These are phyloP conservation scores for Zaprionus davidi DNA, from an alignment of 1,140 invertebrate genomes.

Conservation along the genomic window DNA sequence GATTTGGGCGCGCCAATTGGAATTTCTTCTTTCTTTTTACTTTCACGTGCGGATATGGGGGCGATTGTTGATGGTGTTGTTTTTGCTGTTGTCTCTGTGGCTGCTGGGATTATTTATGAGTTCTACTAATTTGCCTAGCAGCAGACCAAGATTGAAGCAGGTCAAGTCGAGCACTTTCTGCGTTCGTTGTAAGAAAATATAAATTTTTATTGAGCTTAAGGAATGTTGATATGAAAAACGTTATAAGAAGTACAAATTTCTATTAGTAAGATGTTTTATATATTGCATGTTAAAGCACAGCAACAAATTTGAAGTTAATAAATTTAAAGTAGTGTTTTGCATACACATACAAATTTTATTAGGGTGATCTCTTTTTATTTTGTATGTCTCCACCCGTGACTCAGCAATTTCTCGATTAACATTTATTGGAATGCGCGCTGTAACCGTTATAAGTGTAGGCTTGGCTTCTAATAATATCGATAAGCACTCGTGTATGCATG, in stretches of 20 bases:
- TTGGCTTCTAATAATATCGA: conserved; percentile 24
- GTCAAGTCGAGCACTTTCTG: conserved; percentile 57
- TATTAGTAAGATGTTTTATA: conserved; percentile 1
- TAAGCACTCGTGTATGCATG: not conserved
- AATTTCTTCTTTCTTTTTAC: conserved; percentile 77
- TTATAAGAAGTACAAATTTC: not conserved
- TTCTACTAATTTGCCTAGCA: conserved; percentile 73
- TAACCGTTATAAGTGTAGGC: conserved; percentile 40
- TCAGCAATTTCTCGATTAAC: conserved; percentile 16
- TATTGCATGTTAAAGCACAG: not conserved
- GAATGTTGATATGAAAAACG: conserved; percentile 18
- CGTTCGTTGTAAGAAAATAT: conserved; percentile 49
- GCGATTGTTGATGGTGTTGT: conserved; percentile 45
- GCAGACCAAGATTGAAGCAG: conserved; percentile 53
- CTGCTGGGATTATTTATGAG: conserved; percentile 65
- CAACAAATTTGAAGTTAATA: not conserved
- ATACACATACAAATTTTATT: not conserved
- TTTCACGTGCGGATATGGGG: conserved; percentile 66
- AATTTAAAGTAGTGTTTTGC: not conserved
- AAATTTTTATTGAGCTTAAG: conserved; percentile 52
- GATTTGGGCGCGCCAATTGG: conserved; percentile 54
- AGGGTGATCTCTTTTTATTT: conserved; percentile 2
- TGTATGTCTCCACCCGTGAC: conserved; percentile 20
- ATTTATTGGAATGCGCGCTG: conserved; percentile 34
- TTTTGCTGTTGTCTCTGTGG: conserved; percentile 7